Conservation (phyloP, 2,888 invertebrate species). For the Caenorhabditis becei region DNA sequence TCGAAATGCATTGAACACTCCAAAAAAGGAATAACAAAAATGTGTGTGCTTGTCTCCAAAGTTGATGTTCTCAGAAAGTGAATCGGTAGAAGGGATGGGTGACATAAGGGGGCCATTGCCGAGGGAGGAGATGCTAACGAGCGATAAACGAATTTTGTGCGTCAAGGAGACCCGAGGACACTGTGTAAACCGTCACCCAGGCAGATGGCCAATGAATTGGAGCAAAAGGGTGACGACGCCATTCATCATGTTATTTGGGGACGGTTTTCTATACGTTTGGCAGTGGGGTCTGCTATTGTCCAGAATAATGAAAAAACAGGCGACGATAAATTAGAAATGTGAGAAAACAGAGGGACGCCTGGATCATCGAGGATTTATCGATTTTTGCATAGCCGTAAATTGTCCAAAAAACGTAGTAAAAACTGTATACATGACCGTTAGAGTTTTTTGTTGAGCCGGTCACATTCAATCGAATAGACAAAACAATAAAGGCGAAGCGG, state of each 20-base stretch:
- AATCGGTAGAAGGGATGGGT: conserved; percentile 36
- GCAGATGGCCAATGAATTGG: conserved; percentile 52
- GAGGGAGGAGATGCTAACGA: conserved; percentile 51
- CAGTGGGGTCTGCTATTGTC: neutral
- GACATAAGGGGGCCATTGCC: conserved; percentile 57
- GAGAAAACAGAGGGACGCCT: too few species aligned
- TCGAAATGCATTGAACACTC: conserved; percentile 6
- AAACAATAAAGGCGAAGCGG: conserved; percentile 28
- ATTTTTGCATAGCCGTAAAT: neutral
- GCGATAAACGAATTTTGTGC: conserved; percentile 60
- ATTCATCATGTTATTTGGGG: conserved; percentile 49
- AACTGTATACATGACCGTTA: conserved; percentile 5
- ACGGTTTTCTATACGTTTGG: conserved; percentile 11
- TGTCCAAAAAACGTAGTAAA: neutral
- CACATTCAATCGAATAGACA: conserved; percentile 14
- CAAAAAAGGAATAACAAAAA: neutral
- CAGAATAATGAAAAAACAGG: neutral
- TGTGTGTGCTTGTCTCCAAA: conserved; percentile 24
- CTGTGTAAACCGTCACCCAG: conserved; percentile 56
- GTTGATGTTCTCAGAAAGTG: conserved; percentile 53
- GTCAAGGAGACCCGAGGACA: conserved; percentile 45
- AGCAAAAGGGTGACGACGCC: conserved; percentile 52
- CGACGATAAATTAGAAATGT: neutral
- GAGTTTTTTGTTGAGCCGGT: conserved; percentile 1
- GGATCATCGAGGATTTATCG: too few species aligned